Evolutionary conservation across 2,113 vertebrate genomes (phyloP).

Genomic region (Catagonus wagneri): DNA sequence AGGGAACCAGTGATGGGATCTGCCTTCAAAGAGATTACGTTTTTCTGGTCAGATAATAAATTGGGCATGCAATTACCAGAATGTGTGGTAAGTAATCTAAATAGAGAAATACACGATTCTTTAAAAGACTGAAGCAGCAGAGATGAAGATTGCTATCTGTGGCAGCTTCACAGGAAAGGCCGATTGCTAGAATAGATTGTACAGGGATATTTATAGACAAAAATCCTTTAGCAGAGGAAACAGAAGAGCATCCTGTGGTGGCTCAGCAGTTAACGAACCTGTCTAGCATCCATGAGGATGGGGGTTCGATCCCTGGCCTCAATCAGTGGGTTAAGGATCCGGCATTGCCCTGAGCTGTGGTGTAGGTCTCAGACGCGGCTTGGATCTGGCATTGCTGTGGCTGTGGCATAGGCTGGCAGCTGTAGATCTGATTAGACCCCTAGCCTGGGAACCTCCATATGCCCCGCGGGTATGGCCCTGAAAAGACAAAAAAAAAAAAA

Average conservation of each 20-base stretch:
- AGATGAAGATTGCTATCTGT: neutral
- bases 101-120: neutral
- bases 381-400: too few relatives aligned
- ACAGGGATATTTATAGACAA: neutral
- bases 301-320: too few relatives aligned
- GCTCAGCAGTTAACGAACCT: too few relatives aligned
- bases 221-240: neutral
- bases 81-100: neutral
- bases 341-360: too few relatives aligned
- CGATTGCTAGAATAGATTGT: neutral
- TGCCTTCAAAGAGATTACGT: neutral
- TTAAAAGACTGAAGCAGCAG: neutral
- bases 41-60: constrained; percentile 35
- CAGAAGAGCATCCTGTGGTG: neutral
- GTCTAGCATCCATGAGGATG: too few relatives aligned
- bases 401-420: too few relatives aligned
- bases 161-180: neutral
- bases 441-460: too few relatives aligned
- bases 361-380: too few relatives aligned
- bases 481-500: too few relatives aligned
- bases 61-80: neutral
- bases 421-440: too few relatives aligned
- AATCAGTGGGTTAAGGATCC: too few relatives aligned
- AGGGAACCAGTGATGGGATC: neutral
- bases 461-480: too few relatives aligned